Base-by-base conservation (phyloP, 2,113 vertebrate species). In the Glareola pratincola region DNA sequence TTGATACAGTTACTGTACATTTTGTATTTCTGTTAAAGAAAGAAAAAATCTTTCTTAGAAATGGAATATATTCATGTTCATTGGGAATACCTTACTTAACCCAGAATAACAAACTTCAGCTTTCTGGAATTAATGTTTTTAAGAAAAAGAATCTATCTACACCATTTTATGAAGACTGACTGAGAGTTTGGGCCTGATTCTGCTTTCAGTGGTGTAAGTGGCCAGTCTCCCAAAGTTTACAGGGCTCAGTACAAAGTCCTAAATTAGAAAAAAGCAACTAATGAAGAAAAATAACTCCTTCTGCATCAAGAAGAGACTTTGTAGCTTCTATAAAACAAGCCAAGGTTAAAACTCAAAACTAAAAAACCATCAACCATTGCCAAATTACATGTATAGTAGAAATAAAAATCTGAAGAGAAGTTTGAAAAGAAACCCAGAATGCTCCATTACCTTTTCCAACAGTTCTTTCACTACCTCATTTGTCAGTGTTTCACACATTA, bases 381-480 rank as follows among this genome's bases (percentile, higher is more conserved):
- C 14, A 75, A 57, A 17, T 57, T 32, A 20, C 0, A 10, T 0
- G 1, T 21, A 60, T 6, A 4, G 22, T 0, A 62, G 45, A 69
- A 94, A 84, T 14, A 86, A 86, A 92, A n/a, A 43, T 18, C 9
- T 24, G 22, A 71, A 48, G 23, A 57, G 10, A 91, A 66, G 6
- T 26, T 16, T 6, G 18, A 34, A 77, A 67, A n/a, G 12, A 27
- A 2, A 15, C 23, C 23, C 26, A 53, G 26, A 53, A 53, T 53
- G 5, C 6, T 63, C 27, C 30, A 75, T 93, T 98, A 99, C 99
- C 99, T 99, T 98, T 98, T 99, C 99, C 72, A 99, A 97, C 74
- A 99, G 98, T 17, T 98, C 99, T 96, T 98, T 98, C 78, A 99
- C 98, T 7, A 97, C 94, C 62, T 99, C 98, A 14, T 98, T 98